These are phyloP conservation scores for Bradypodion ventrale DNA, from an alignment of 2,797 vertebrate species.

Conservation along the genomic window DNA sequence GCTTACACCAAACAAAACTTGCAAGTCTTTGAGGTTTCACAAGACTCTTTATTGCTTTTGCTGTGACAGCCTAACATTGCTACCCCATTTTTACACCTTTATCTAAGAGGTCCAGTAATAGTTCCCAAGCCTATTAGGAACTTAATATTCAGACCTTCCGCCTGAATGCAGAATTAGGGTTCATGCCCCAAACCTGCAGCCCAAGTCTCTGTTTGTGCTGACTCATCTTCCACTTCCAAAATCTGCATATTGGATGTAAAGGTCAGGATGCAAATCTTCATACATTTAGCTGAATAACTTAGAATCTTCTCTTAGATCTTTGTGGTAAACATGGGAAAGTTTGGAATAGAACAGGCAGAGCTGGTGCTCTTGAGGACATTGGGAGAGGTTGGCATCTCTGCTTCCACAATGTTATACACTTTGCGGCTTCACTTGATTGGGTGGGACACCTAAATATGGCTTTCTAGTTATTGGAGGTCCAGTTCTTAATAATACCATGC, in stretches of 20 bases:
- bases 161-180: neutral
- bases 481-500: neutral
- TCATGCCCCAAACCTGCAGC: neutral
- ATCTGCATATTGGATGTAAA: neutral
- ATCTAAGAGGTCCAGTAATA: neutral
- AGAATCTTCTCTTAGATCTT: neutral
- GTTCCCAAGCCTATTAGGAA: neutral
- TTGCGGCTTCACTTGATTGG: neutral
- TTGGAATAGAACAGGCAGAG: neutral
- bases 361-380: neutral
- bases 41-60: no score
- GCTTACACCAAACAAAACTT: no score
- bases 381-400: neutral
- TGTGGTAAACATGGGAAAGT: neutral
- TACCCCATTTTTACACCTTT: neutral
- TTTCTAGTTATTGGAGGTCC: neutral
- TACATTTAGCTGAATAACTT: neutral
- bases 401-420: neutral
- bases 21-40: no score
- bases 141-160: neutral
- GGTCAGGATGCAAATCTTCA: neutral
- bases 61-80: no score
- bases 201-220: neutral
- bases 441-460: neutral
- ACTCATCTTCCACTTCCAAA: neutral